Evolutionary conservation across 2,888 invertebrate genomes (phyloP).

Genomic region (Synergus umbraculus): DNA sequence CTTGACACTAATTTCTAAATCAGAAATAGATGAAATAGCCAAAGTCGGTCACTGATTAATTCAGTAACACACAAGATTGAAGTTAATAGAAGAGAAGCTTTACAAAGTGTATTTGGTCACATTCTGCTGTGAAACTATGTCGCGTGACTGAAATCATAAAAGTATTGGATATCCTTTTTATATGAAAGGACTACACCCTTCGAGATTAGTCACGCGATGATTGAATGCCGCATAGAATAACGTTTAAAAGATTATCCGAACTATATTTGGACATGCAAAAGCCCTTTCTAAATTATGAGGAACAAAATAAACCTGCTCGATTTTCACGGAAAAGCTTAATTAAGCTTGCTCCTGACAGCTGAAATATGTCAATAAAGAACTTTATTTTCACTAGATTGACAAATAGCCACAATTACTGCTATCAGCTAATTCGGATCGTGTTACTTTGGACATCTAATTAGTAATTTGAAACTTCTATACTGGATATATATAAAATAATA

Average conservation of each 20-base stretch:
- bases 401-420: neutral
- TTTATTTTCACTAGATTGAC: neutral
- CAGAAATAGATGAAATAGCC: neutral
- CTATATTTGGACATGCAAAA: neutral
- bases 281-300: neutral
- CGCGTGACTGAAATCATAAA: slow-evolving; percentile 29
- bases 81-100: neutral
- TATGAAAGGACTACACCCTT: slow-evolving; percentile 25
- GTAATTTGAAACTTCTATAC: too few relatives aligned
- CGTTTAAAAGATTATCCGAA: slow-evolving; percentile 27
- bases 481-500: neutral
- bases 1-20: too few relatives aligned
- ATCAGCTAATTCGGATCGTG: neutral
- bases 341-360: neutral
- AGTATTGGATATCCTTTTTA: slow-evolving; percentile 12
- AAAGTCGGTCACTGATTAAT: neutral
- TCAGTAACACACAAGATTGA: too few relatives aligned
- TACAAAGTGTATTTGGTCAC: neutral
- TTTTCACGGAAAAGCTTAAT: neutral
- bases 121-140: neutral
- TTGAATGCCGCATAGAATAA: slow-evolving; percentile 17
- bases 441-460: too few relatives aligned
- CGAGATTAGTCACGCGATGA: slow-evolving; percentile 32
- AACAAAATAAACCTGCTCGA: neutral
- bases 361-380: neutral